Evolutionary conservation across 2,888 invertebrate genomes (phyloP), one percentile per base, ranked within the genome.

Genomic region (Drosophila austrosaltans): DNA sequence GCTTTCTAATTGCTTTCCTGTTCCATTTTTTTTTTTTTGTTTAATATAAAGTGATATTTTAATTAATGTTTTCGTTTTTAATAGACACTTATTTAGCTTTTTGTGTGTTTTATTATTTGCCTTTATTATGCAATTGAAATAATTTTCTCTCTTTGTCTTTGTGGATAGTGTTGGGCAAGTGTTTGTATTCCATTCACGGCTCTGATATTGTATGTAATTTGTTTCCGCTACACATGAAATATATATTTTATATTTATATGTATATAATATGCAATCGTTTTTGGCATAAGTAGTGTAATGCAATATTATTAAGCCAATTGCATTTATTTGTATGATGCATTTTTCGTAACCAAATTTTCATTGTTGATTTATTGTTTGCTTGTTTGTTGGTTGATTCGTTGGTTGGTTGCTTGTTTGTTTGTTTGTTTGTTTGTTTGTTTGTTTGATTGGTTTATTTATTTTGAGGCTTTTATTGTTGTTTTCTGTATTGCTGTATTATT

Each of bases 281-380:
- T 25, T 25, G 10, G 8, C 25, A 48, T 48, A 48, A 48, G 77
- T 77, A 78, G 77, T 59, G 64, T 72, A 66, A 75, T 60, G 66
- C 60, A 72, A 70, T 74, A 81, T 78, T 67, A 78, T 78, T 67
- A 78, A 82, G 75, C 79, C 77, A 83, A 79, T 79, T 79, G 78
- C 69, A 76, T 73, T 73, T 53, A 40, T 48, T 48, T 48, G 48
- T 44, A 7, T 85, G 78, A 72, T 82, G 81, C 78, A 73, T 82
- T 87, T 79, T 63, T 72, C 78, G 56, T 72, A 79, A 82, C 79
- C 71, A 77, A 79, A 80, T 71, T 63, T 79, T 72, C 77, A 81
- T 79, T 84, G 75, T 75, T 78, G 76, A 79, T 85, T 80, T 78
- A 78, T 78, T 87, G 75, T 79, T 77, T 68, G 53, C 28, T n/a